Conservation (phyloP, 2,113 vertebrate genomes). For the Ochotona curzoniae region DNA sequence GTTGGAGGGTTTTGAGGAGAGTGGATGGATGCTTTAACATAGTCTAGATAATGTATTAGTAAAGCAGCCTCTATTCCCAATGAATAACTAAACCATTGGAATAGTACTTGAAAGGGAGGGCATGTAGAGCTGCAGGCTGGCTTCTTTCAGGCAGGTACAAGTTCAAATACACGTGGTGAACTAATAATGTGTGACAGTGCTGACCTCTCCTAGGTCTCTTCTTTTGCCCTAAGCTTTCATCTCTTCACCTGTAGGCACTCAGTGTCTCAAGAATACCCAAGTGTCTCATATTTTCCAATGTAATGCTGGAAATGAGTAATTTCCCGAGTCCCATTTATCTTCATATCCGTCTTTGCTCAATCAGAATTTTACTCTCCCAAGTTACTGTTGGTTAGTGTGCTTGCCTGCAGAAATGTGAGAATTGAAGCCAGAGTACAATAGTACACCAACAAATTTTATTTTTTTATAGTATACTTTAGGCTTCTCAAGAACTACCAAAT, state of each 20-base stretch:
- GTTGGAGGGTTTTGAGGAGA: neutral
- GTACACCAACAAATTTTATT: no score
- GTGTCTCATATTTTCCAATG: neutral
- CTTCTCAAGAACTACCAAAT: neutral
- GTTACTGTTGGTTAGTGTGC: neutral
- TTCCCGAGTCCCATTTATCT: neutral
- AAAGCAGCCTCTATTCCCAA: neutral
- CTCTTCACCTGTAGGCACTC: neutral
- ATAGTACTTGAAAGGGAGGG: neutral
- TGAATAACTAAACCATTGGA: neutral
- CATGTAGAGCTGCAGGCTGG: accelerated
- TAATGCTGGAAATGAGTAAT: neutral
- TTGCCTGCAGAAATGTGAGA: neutral
- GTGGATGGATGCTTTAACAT: neutral
- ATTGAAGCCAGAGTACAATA: neutral
- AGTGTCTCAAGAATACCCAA: neutral
- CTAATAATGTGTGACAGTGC: neutral
- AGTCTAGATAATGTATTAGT: neutral
- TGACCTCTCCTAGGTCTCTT: neutral
- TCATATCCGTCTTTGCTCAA: neutral
- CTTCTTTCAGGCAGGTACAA: neutral
- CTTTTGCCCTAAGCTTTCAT: neutral
- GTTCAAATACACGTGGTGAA: neutral
- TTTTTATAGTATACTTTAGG: neutral
- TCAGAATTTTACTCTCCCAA: neutral